Evolutionary conservation across 37 sponge, comb jelly and placozoan genomes (phyloP).

Genomic region (Cladorhizidae sp.): DNA sequence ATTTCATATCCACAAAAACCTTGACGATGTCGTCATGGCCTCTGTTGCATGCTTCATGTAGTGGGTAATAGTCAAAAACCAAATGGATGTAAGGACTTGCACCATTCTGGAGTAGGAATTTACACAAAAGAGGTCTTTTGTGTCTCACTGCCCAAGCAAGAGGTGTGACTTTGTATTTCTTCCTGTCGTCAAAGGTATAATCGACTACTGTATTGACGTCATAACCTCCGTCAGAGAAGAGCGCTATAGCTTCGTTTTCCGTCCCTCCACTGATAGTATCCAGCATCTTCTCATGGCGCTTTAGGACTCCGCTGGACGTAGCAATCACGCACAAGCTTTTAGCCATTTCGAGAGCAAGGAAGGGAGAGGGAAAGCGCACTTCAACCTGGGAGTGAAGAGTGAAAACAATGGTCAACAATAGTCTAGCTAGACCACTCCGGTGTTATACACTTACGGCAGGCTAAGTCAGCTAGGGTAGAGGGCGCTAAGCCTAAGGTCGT

Average conservation of each 20-base stretch:
- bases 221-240: constrained; percentile 21
- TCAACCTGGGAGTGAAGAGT: too few relatives aligned
- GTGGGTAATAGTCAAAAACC: constrained; percentile 64
- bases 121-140: constrained; percentile 22
- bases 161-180: constrained; percentile 52
- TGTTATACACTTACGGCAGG: too few relatives aligned
- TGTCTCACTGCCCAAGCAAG: constrained; percentile 54
- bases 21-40: constrained; percentile 40
- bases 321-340: background rate
- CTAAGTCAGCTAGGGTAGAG: too few relatives aligned
- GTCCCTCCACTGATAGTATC: constrained; percentile 18
- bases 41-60: constrained; percentile 59
- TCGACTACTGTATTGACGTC: constrained; percentile 35
- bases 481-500: too few relatives aligned
- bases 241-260: constrained; percentile 20
- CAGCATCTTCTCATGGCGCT: constrained; percentile 20
- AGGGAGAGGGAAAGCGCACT: too few relatives aligned
- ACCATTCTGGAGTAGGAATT: constrained; percentile 37
- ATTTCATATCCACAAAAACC: constrained; percentile 31
- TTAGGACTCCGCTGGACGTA: background rate
- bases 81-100: constrained; percentile 35
- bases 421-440: too few relatives aligned
- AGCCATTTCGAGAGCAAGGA: background rate
- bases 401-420: too few relatives aligned
- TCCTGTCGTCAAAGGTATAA: constrained; percentile 52